phyloP scores from a whole-genome alignment of 2,888 invertebrate species.

The Leptogaster cylindrica region DNA sequence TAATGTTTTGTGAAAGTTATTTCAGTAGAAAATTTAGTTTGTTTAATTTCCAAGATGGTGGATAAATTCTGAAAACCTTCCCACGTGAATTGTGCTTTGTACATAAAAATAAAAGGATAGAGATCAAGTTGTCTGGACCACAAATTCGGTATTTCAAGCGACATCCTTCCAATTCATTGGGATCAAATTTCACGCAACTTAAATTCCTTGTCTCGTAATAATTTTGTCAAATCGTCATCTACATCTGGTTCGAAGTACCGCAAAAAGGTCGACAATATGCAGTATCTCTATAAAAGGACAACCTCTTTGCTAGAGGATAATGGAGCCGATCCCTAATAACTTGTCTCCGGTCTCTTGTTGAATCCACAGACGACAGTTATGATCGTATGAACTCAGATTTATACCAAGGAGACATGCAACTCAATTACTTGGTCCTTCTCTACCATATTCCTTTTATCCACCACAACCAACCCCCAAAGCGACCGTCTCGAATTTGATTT shows the following conservation, averaged over 20 bases:
- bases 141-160: conserved; percentile 5
- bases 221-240: conserved; percentile 36
- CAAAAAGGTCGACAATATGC: conserved; percentile 13
- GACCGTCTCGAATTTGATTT: conserved; percentile 42
- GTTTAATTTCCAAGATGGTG: too few relatives aligned
- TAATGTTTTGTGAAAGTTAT: too few relatives aligned
- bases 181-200: conserved; percentile 12
- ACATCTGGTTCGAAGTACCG: neutral
- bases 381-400: conserved; percentile 40
- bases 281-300: conserved; percentile 8
- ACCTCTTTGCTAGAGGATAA: conserved; percentile 15
- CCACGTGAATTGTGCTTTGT: too few relatives aligned
- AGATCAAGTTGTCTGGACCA: too few relatives aligned
- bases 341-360: conserved; percentile 35
- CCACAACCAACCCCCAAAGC: neutral
- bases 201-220: conserved; percentile 12
- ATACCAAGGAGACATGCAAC: conserved; percentile 41
- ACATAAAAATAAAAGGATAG: too few relatives aligned
- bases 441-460: too few relatives aligned
- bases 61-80: too few relatives aligned
- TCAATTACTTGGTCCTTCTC: conserved; percentile 37
- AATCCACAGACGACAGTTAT: conserved; percentile 42
- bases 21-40: too few relatives aligned
- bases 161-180: conserved; percentile 32
- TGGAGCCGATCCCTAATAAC: conserved; percentile 40